Conservation (phyloP, 2,797 vertebrate genomes). For the Ctenopoma multispine region DNA sequence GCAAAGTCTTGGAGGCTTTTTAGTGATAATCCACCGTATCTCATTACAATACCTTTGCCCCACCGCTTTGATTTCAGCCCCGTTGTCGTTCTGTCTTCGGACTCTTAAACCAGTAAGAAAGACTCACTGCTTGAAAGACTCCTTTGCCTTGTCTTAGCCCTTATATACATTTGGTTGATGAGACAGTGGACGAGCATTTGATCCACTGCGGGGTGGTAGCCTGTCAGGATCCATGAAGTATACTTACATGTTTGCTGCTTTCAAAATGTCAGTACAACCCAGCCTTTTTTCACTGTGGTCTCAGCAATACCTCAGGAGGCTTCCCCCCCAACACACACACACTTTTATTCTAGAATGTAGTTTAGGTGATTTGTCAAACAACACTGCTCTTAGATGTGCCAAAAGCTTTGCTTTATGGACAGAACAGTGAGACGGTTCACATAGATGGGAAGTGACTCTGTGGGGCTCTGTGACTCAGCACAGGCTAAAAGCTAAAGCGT, state of each 20-base stretch:
- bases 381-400: slow-evolving; percentile 73
- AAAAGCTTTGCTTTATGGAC: slow-evolving; percentile 76
- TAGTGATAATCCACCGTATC: slow-evolving; percentile 71
- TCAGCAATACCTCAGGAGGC: slow-evolving; percentile 53
- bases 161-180: slow-evolving; percentile 35
- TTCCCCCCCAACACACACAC: too few relatives aligned
- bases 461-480: slow-evolving; percentile 61
- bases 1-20: slow-evolving; percentile 59
- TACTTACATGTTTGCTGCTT: slow-evolving; percentile 54
- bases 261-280: slow-evolving; percentile 64
- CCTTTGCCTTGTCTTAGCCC: slow-evolving; percentile 16
- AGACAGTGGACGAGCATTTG: slow-evolving; percentile 30
- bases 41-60: slow-evolving; percentile 53
- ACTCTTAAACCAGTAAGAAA: slow-evolving; percentile 15
- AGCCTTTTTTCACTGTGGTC: slow-evolving; percentile 65
- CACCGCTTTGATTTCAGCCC: slow-evolving; percentile 41
- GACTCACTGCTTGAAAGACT: slow-evolving; percentile 25
- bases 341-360: too few relatives aligned
- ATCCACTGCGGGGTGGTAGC: slow-evolving; percentile 20
- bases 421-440: slow-evolving; percentile 43
- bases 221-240: slow-evolving; percentile 52
- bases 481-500: slow-evolving; percentile 52
- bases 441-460: slow-evolving; percentile 46
- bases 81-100: slow-evolving; percentile 28
- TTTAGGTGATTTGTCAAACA: slow-evolving; percentile 75